These are phyloP conservation scores for Drosophila mercatorum DNA, from an alignment of 2,888 invertebrate genomes.

Conservation along the genomic window DNA sequence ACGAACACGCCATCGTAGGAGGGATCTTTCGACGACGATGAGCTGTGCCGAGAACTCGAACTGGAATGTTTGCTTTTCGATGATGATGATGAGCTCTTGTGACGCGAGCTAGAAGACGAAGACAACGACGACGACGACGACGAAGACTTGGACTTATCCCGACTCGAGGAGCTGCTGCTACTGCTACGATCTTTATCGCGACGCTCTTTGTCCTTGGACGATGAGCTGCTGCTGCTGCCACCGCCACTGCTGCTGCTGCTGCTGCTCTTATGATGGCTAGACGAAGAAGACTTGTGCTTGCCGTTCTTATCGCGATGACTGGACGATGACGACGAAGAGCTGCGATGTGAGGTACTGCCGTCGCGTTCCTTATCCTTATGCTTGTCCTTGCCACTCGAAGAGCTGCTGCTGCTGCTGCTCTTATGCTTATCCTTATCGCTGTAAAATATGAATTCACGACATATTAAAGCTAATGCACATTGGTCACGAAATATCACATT, in stretches of 20 bases:
- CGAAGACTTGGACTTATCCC: conserved; percentile 83
- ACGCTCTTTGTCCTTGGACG: conserved; percentile 84
- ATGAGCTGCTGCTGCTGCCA: conserved; percentile 49
- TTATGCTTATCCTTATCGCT: conserved; percentile 84
- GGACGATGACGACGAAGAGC: conserved; percentile 70
- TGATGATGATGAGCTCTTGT: conserved; percentile 77
- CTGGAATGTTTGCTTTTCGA: conserved; percentile 85
- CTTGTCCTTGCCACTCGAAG: conserved; percentile 83
- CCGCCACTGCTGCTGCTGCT: conserved; percentile 31
- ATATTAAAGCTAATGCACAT: background rate
- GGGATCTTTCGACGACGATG: conserved; percentile 63
- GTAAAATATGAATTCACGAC: background rate
- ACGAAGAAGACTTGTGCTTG: conserved; percentile 84
- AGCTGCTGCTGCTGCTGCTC: conserved; percentile 81
- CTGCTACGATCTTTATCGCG: conserved; percentile 84
- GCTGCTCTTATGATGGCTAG: conserved; percentile 77
- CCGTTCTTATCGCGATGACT: conserved; percentile 83
- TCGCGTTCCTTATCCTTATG: conserved; percentile 83
- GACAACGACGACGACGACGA: conserved; percentile 63
- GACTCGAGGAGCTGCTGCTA: conserved; percentile 82
- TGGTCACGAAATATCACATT: background rate
- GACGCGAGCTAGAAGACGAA: conserved; percentile 63
- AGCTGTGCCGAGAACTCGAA: conserved; percentile 78
- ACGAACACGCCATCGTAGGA: conserved; percentile 79
- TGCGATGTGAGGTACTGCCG: conserved; percentile 74